Conservation (phyloP, 1,140 invertebrate genomes). For the Asbolus verrucosus region DNA sequence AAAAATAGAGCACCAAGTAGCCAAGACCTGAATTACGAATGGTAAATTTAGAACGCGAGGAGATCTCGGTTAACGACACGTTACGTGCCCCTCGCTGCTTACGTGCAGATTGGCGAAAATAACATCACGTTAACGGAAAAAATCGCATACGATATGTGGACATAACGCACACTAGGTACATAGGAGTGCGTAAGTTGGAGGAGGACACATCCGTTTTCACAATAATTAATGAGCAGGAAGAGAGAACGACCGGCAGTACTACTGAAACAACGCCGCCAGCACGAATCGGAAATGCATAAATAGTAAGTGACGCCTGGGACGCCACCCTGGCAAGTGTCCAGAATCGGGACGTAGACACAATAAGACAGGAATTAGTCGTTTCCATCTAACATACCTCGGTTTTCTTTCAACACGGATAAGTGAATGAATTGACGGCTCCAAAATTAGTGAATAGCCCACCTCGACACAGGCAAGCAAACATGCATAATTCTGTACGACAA, state of each 20-base stretch:
- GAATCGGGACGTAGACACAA: slow-evolving; percentile 24
- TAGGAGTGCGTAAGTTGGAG: slow-evolving; percentile 2
- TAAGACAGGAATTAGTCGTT: slow-evolving; percentile 25
- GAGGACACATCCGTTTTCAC: slow-evolving; percentile 32
- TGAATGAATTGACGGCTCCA: slow-evolving; percentile 18
- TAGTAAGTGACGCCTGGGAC: slow-evolving; percentile 28
- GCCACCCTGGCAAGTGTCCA: slow-evolving; percentile 40
- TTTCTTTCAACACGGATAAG: slow-evolving; percentile 19
- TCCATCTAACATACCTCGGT: neutral
- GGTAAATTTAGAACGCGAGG: slow-evolving; percentile 37
- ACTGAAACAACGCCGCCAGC: slow-evolving; percentile 29
- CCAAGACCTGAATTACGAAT: slow-evolving; percentile 42
- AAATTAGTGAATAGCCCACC: too few relatives aligned
- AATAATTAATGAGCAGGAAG: slow-evolving; percentile 44
- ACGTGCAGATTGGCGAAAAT: slow-evolving; percentile 39
- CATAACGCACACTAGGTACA: neutral
- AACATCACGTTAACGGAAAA: slow-evolving; percentile 29
- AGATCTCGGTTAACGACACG: slow-evolving; percentile 42
- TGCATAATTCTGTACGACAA: too few relatives aligned
- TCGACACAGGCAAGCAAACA: too few relatives aligned
- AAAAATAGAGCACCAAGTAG: slow-evolving; percentile 45
- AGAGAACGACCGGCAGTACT: slow-evolving; percentile 22
- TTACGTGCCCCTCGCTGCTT: slow-evolving; percentile 29
- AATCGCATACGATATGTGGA: slow-evolving; percentile 14
- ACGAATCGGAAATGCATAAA: slow-evolving; percentile 45